Evolutionary conservation across 2,113 vertebrate genomes (phyloP), one percentile per base, ranked within the genome.

Genomic region (Chaenocephalus aceratus): DNA sequence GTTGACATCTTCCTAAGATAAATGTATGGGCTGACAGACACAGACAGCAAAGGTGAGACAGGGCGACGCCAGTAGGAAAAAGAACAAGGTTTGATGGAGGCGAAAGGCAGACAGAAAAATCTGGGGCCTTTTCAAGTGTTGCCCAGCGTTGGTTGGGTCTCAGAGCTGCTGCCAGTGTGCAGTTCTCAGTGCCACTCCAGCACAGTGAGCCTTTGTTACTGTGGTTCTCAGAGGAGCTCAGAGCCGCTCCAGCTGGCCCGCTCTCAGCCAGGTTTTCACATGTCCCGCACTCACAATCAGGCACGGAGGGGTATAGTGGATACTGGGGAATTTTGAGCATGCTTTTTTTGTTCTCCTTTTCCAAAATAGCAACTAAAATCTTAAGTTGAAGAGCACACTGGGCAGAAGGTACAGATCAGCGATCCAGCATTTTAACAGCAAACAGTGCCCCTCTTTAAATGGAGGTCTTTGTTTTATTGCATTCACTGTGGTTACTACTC

Each of bases 141-240:
- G 87, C 86, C 88, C 88, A 65, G 79, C 69, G 65, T 72, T 73
- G 80, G 80, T 81, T 64, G 14, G 65, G 77, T 75, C 53, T 88
- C 75, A 77, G 84, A 88, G 77, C 69, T 49, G 36, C 84, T 87
- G 87, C 87, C 90, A 91, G 87, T 49, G 23, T 48, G 65, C 77
- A 30, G 76, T 56, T 86, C 82, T 79, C 79, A 53, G 83, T 86
- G 84, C 86, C 84, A 82, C 88, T 79, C 46, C 74, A 77, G 81
- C 88, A 92, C 91, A 92, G 84, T 88, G 70, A 86, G 77, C 63
- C 88, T 90, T 92, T 93, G 91, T 92, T 77, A 71, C 69, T 60
- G 41, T 44, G 85, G 76, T 77, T 86, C 88, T 91, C 88, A 82
- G 69, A 83, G 86, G 85, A 85, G 81, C 85, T 79, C 65, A 67